Base-by-base conservation (phyloP, 2,888 invertebrate species). In the Protophormia terraenovae region DNA sequence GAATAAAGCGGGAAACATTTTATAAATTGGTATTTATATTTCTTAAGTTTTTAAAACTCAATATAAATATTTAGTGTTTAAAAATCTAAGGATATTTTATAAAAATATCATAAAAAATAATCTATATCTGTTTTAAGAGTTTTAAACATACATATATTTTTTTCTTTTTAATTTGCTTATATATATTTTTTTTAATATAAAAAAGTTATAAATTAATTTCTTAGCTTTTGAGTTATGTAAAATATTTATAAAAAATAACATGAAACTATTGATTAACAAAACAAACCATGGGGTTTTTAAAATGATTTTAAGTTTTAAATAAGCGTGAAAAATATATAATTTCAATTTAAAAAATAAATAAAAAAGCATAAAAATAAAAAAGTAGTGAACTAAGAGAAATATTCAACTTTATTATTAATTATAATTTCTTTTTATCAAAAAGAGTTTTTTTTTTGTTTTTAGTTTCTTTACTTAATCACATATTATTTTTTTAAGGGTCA, bases 391-490 rank as follows among this genome's bases (percentile, higher is more conserved):
- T 64, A 76, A 64, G 29, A 64, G 29, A 64, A 45, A 66, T 71
- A 53, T 45, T 66, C 24, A 38, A 78, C 62, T 79, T 79, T 79
- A 38, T 64, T 55, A 32, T 66, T 66, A 32, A 50, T 7, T 66
- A 41, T 41, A 66, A 4, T 72, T 72, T 80, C 64, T 58, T 72
- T 62, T 45, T 35, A 55, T 45, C 22, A 41, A 79, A 79, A 72
- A 58, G 22, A 50, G 14, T 41, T 38, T 38, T 58, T 58, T 16
- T 22, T 69, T 69, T 45, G 14, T 45, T 45, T n/a, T 53, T 35
- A 50, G 38, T 53, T 53, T 14, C 14, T 60, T 78, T 78, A 67
- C 60, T 50, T 73, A 60, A 81, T 81, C 67, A 81, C 67, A 81
- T 72, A 38, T 58, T n/a, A 69, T 29, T 16, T 24, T 29, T 27